Base-by-base conservation (phyloP, 2,888 invertebrate genomes). In the Pheosia gnoma region DNA sequence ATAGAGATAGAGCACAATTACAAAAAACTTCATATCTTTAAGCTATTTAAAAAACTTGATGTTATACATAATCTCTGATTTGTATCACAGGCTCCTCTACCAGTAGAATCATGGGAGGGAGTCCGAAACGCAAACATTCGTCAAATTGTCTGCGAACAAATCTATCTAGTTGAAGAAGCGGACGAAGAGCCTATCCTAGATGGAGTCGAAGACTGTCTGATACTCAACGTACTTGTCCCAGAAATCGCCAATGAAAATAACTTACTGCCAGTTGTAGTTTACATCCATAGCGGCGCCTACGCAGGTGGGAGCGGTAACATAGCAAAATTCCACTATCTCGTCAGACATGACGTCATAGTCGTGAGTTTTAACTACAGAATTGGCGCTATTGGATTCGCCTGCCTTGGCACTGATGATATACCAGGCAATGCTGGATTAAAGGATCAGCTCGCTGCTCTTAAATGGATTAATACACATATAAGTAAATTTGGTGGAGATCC, bases 341-440 rank as follows among this genome's bases (percentile, higher is more conserved):
- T 96, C 0, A 94, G 95, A 57, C 95, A 95, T 82, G 96, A 96
- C 13, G 82, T 96, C 8, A 88, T 97, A 10, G 95, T 96, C 1
- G 94, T 96, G 0, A 95, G 95, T 38, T 94, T 96, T 43, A 96
- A 96, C 78, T 97, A 96, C 78, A 94, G 97, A 72, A 89, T 95
- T 59, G 96, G 96, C 69, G 95, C 96, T 7, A 94, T 96, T 71
- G 97, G 96, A 13, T 96, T 96, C 83, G 94, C 96, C 37, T 95
- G 95, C 68, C 85, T 95, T 57, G 95, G 95, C 3, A 94, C 90
- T 47, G 86, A 91, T 72, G 94, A 94, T 68, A 95, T 95, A 39
- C 95, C 97, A 0, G 98, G 98, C 0, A 98, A 98, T 84, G 96
- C 97, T 67, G 98, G 97, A 0, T 83, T 98, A 57, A 96, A 96